phyloP scores from a whole-genome alignment of 2,113 vertebrate species.

The Indri indri region DNA sequence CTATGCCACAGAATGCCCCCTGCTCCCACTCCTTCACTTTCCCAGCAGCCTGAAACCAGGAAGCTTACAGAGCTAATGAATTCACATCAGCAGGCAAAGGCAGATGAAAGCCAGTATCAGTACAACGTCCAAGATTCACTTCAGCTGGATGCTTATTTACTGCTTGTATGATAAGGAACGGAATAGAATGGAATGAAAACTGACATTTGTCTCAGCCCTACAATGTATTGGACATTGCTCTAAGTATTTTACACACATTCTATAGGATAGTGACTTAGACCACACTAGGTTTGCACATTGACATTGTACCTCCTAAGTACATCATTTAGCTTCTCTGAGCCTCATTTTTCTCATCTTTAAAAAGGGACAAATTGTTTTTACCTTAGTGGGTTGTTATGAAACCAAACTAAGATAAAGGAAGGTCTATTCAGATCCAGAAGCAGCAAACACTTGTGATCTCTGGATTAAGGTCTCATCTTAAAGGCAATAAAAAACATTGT shows the following conservation, averaged over 20 bases:
- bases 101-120: background rate
- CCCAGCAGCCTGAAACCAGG: background rate
- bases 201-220: background rate
- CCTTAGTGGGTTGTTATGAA: background rate
- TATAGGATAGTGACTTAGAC: background rate
- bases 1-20: background rate
- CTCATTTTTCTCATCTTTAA: background rate
- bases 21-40: background rate
- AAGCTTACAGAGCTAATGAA: conserved; percentile 14
- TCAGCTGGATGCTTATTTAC: background rate
- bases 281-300: background rate
- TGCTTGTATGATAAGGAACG: background rate
- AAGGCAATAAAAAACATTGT: background rate
- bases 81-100: background rate
- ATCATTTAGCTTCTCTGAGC: background rate
- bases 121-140: background rate
- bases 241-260: background rate
- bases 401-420: background rate
- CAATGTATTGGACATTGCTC: background rate
- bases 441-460: background rate
- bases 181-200: background rate
- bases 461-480: background rate
- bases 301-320: background rate
- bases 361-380: background rate
- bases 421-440: background rate